Evolutionary conservation across 2,113 vertebrate species (phyloP), one percentile per base, ranked within the genome.

Genomic region (Aythya baeri): DNA sequence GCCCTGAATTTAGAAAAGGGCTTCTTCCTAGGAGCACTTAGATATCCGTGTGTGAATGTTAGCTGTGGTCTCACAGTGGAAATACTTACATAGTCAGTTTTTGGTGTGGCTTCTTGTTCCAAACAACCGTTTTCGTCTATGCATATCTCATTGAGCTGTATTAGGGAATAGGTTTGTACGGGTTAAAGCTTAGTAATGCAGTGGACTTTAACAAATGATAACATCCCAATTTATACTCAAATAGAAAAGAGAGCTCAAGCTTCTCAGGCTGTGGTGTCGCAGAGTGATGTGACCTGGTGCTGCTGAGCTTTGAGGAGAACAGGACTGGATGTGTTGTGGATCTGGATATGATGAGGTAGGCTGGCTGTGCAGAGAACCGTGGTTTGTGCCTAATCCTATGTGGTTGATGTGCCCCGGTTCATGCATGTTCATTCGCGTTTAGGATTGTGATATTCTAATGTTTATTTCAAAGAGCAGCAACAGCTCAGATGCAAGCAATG

Each of bases 401-500:
- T 83, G 71, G 23, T 17, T 92, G 70, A 82, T 76, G 58, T 29
- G 82, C 84, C 81, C 26, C 29, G 81, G 57, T 84, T 93, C 17
- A 46, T 5, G 16, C 23, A 16, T 41, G 10, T 66, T 89, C 58
- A 11, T 13, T 80, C 91, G 86, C 77, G n/a, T 50, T 94, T 80
- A 74, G 57, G 76, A 41, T 32, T 77, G 63, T 44, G 44, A 6
- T 88, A 58, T 22, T 86, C 21, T 54, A 17, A 31, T 80, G 38
- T 80, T 86, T 93, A 55, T 91, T 93, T 95, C 55, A 15, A 58
- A 94, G 59, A 83, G 27, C 55, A 84, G 21, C 34, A 82, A 52
- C 13, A 58, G 63, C 43, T 85, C 25, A 43, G 74, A 75, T 65
- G 36, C 54, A 54, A 71, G 41, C 62, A 76, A 46, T 25, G 20